Evolutionary conservation across 2,113 vertebrate species (phyloP).

Genomic region (Perccottus glenii): DNA sequence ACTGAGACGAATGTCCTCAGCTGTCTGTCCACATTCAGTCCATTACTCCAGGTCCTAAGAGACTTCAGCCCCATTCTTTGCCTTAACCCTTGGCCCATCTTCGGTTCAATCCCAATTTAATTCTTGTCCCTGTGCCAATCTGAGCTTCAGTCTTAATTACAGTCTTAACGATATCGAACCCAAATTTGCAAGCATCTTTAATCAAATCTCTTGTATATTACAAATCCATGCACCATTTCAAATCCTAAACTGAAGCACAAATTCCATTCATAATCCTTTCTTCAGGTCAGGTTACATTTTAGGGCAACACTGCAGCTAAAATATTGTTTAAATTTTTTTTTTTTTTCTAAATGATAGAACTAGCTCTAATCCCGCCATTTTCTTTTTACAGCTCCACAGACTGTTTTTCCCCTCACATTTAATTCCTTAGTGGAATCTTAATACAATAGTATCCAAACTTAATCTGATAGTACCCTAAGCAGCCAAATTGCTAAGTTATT

Average conservation of each 20-base stretch:
- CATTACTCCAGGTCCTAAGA: slow-evolving; percentile 4
- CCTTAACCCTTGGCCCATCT: neutral
- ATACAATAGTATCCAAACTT: no score
- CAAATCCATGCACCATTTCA: neutral
- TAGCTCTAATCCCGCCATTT: no score
- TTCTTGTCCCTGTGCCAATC: slow-evolving; percentile 3
- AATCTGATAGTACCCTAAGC: no score
- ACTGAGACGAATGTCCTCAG: slow-evolving; percentile 1
- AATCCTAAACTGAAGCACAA: neutral
- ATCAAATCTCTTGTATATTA: neutral
- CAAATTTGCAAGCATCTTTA: neutral
- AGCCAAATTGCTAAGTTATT: no score
- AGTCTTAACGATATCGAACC: neutral
- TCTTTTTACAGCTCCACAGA: neutral
- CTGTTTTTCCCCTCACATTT: no score
- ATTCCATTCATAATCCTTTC: neutral
- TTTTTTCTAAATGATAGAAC: neutral
- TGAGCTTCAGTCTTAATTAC: slow-evolving; percentile 8
- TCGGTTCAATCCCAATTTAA: neutral
- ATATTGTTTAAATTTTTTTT: neutral
- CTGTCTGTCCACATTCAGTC: neutral
- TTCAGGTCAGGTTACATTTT: neutral
- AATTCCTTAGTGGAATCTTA: no score
- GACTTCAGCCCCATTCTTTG: neutral
- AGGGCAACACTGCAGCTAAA: neutral